Evolutionary conservation across 92 coral and sea anemone species (phyloP), one percentile per base, ranked within the genome.

Genomic region (Phymanthus crucifer): DNA sequence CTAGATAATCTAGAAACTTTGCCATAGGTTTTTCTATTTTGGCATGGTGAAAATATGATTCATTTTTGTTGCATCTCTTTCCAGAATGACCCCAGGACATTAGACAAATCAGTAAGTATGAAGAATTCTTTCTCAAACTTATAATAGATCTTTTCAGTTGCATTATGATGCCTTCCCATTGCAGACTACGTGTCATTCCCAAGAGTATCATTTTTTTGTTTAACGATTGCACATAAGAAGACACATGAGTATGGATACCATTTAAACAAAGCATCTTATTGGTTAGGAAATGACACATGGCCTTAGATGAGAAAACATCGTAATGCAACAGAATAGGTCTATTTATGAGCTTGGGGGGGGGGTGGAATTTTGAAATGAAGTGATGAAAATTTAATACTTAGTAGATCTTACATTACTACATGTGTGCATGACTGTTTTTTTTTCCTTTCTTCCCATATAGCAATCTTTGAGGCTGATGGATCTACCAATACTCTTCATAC

Each of bases 401-500:
- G 6, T 7, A 54, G 24, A 54, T 0, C 64, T 12, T 24, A 11
- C 27, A n/a, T 50, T 2, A 21, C 10, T 21, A 50, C 58, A 50
- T 7, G 24, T 54, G 11, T 21, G 19, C n/a, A 54, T 54, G 64
- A 5, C 19, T 54, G 29, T 52, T 52, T 52, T 21, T 19, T 5
- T 45, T 67, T 65, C 2, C 32, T 17, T 18, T 2, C 37, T 10
- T 21, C 48, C 35, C 54, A 31, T 54, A 84, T 83, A 94, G 98
- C 94, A 94, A 90, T 83, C 94, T 45, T 80, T 94, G 27, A 93
- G 98, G 48, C 85, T 90, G 34, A 94, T 94, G 98, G 98, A 94
- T 64, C 86, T 94, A 18, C 98, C 98, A 40, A 92, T 94, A 46
- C 61, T 94, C 14, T 77, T 81, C 38, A 94, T 92, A 90, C 73